Evolutionary conservation across 1,140 invertebrate genomes (phyloP).

Genomic region (Platyscapa corneri): DNA sequence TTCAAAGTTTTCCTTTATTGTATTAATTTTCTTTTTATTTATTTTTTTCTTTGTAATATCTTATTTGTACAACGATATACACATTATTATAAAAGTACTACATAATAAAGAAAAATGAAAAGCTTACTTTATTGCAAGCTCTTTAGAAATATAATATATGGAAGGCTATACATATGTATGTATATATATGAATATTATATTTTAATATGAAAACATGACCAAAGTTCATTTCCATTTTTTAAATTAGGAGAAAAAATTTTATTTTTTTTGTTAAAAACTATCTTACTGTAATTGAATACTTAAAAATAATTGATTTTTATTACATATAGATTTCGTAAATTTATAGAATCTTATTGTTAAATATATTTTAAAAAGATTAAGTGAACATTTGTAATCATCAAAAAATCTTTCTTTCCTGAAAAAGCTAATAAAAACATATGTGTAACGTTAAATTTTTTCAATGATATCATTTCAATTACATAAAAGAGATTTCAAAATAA

Average conservation of each 20-base stretch:
- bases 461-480: neutral
- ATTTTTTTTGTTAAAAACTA: neutral
- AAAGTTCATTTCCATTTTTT: neutral
- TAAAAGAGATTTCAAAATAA: constrained; percentile 19
- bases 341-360: neutral
- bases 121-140: constrained; percentile 47
- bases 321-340: neutral
- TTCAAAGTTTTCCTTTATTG: neutral
- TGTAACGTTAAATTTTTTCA: neutral
- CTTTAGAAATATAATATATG: constrained; percentile 37
- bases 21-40: constrained; percentile 10
- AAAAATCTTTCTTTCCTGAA: neutral
- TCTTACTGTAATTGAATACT: neutral
- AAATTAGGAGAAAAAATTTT: neutral
- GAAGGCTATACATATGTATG: neutral
- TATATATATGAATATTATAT: neutral
- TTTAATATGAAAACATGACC: neutral
- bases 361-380: neutral
- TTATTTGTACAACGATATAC: constrained; percentile 50
- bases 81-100: constrained; percentile 53
- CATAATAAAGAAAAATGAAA: constrained; percentile 37
- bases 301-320: neutral
- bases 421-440: neutral
- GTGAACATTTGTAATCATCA: neutral
- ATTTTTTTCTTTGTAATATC: constrained; percentile 42